Percentiles rank a stretch among this genome's conserved stretches.
Evolutionary conservation across 2,888 invertebrate species (phyloP).

Genomic region (Mycogona germanica): DNA sequence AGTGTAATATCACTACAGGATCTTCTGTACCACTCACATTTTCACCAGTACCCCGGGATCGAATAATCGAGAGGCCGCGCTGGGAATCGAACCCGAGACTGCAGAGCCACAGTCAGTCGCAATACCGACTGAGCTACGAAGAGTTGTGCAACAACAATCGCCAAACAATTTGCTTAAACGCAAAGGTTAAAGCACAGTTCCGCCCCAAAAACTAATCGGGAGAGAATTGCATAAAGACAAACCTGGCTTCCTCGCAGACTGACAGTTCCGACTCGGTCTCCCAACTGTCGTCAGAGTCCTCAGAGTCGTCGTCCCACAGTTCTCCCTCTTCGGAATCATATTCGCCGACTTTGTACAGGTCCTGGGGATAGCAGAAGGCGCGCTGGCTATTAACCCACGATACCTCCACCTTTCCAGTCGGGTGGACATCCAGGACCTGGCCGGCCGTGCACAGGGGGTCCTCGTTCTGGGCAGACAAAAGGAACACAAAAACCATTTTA

Average conservation of each 20-base stretch:
- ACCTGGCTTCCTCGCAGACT: constrained; percentile 37
- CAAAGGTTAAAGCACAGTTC: too few relatives aligned
- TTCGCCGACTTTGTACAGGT: constrained; percentile 65
- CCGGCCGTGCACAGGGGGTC: constrained; percentile 65
- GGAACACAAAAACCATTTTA: not conserved
- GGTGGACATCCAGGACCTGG: constrained; percentile 77
- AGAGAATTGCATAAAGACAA: too few relatives aligned
- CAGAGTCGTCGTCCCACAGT: constrained; percentile 54
- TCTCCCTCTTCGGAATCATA: constrained; percentile 65
- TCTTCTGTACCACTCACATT: too few relatives aligned
- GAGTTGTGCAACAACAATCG: too few relatives aligned
- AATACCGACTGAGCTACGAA: too few relatives aligned
- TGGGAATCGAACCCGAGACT: too few relatives aligned
- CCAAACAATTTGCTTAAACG: not conserved
- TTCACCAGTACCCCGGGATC: too few relatives aligned
- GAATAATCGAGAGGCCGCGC: too few relatives aligned
- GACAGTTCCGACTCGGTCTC: constrained; percentile 56
- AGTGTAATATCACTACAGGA: too few relatives aligned
- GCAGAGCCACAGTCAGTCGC: too few relatives aligned
- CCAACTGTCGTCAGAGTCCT: constrained; percentile 53
- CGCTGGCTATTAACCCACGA: constrained; percentile 81
- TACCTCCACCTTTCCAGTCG: constrained; percentile 67
- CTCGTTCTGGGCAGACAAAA: constrained; percentile 42
- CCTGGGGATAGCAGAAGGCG: constrained; percentile 86
- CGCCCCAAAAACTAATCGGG: too few relatives aligned